Evolutionary conservation across 2,888 invertebrate species (phyloP).

Genomic region (Sesia bembeciformis): DNA sequence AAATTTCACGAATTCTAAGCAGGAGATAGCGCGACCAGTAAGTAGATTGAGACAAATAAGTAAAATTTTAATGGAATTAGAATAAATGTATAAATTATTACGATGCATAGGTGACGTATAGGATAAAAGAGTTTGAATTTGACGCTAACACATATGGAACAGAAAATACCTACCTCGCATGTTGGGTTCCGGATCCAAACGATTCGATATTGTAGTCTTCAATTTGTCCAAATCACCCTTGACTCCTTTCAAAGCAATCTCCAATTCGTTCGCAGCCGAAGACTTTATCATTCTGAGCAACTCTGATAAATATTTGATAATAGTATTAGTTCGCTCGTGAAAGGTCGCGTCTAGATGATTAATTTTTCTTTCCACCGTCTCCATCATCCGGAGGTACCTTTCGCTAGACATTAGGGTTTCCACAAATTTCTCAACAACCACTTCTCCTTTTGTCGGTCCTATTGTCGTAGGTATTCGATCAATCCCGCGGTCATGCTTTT

Average conservation of each 20-base stretch:
- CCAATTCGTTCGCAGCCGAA: conserved; percentile 20
- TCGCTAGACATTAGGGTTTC: conserved; percentile 52
- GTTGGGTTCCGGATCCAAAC: neutral
- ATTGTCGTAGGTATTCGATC: conserved; percentile 12
- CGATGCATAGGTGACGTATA: too few species aligned
- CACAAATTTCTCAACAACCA: conserved; percentile 49
- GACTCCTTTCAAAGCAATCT: conserved; percentile 23
- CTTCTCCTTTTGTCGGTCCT: conserved; percentile 22
- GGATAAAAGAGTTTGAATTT: too few species aligned
- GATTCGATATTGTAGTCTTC: conserved; percentile 13
- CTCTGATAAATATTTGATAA: conserved; percentile 46
- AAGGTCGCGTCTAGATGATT: conserved; percentile 39
- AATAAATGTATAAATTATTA: too few species aligned
- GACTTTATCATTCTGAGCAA: conserved; percentile 30
- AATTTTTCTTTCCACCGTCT: conserved; percentile 41
- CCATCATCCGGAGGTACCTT: conserved; percentile 48
- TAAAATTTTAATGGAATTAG: too few species aligned
- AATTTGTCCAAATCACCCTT: conserved; percentile 34
- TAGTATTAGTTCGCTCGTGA: conserved; percentile 41
- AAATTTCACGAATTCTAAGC: too few species aligned
- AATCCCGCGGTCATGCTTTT: too few species aligned
- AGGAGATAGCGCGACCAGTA: too few species aligned
- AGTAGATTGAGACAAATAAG: too few species aligned
- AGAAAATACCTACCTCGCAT: neutral
- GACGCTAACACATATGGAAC: neutral